These are phyloP conservation scores for Acanthosepion esculentum DNA, from an alignment of 2,888 invertebrate species.

Conservation along the genomic window DNA sequence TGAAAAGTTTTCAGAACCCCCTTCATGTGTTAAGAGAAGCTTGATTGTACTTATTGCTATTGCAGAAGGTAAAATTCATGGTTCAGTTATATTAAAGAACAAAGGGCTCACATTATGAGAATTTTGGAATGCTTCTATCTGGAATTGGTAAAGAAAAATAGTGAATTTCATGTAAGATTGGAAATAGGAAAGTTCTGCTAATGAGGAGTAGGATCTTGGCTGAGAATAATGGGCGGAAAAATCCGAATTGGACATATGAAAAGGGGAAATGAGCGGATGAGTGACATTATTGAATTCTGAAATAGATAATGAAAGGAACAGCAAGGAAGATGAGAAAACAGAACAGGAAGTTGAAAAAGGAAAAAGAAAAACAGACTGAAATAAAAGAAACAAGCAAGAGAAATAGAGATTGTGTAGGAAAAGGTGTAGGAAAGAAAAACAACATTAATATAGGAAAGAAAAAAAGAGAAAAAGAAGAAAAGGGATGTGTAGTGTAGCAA, in stretches of 20 bases:
- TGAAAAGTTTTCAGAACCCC: no score
- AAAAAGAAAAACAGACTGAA: neutral
- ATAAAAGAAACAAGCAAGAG: no score
- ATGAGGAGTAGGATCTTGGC: conserved; percentile 4
- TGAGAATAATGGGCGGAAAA: conserved; percentile 11
- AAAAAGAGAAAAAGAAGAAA: no score
- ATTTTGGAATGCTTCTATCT: neutral
- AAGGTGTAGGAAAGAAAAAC: no score
- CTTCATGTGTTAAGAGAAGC: no score
- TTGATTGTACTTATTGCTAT: neutral
- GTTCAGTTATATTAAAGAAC: neutral
- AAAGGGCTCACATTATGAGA: neutral
- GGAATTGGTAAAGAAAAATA: neutral
- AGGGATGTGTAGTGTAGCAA: no score
- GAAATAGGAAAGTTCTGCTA: conserved; percentile 25
- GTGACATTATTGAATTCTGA: conserved; percentile 1
- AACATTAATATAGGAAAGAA: no score
- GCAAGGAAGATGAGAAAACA: no score
- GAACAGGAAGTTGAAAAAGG: neutral
- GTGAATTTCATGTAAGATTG: neutral
- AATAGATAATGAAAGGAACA: neutral
- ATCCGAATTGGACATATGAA: neutral
- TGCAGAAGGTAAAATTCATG: neutral
- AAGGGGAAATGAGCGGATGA: conserved; percentile 11
- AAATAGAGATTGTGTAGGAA: no score